Evolutionary conservation across 2,888 invertebrate species (phyloP).

Genomic region (Caenorhabditis sp.): DNA sequence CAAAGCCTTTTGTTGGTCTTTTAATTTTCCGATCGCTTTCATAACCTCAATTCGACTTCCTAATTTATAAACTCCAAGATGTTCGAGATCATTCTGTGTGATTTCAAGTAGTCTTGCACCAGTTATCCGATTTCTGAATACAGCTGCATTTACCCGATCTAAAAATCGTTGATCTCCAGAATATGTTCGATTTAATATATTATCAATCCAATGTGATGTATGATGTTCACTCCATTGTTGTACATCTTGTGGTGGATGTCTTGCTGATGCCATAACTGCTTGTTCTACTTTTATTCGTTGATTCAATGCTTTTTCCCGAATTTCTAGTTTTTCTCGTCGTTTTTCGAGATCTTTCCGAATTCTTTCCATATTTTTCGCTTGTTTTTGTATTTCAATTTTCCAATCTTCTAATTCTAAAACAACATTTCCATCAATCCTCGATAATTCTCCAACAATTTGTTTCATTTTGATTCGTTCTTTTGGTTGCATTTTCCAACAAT

Average conservation of each 20-base stretch:
- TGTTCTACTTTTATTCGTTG: constrained; percentile 39
- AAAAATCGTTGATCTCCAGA: constrained; percentile 44
- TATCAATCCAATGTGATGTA: constrained; percentile 55
- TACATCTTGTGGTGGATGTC: constrained; percentile 47
- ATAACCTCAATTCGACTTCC: constrained; percentile 43
- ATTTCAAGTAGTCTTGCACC: constrained; percentile 59
- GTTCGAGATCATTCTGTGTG: constrained; percentile 58
- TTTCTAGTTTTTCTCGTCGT: constrained; percentile 55
- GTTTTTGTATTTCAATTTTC: constrained; percentile 57
- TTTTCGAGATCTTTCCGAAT: constrained; percentile 53
- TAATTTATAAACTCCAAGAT: constrained; percentile 49
- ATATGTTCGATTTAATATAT: background rate
- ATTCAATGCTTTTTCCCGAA: constrained; percentile 53
- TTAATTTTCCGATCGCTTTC: constrained; percentile 33
- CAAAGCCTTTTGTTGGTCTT: constrained; percentile 29
- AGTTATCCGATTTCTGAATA: constrained; percentile 59
- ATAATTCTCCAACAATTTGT: constrained; percentile 34
- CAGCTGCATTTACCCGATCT: constrained; percentile 48
- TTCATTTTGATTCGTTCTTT: constrained; percentile 56
- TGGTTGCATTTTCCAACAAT: constrained; percentile 61
- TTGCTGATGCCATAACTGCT: constrained; percentile 30
- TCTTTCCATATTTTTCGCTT: constrained; percentile 53
- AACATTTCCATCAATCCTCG: constrained; percentile 49
- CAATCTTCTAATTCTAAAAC: constrained; percentile 59
- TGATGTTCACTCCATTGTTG: constrained; percentile 60